These are phyloP conservation scores for Platypus cylindrus DNA, from an alignment of 2,888 invertebrate genomes.

Conservation along the genomic window DNA sequence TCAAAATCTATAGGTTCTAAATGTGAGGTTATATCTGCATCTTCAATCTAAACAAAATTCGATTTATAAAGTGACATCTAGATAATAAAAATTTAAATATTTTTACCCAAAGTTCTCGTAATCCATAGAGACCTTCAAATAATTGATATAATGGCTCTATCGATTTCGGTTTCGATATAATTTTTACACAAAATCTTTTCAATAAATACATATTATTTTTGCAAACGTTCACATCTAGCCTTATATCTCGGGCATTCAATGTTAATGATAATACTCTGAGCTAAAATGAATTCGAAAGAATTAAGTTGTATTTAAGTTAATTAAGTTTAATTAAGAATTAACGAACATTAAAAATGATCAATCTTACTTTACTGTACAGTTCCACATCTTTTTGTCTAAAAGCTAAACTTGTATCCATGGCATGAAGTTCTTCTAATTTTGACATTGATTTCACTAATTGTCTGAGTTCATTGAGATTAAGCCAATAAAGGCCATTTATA, in stretches of 20 bases:
- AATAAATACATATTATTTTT: slow-evolving; percentile 13
- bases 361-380: slow-evolving; percentile 12
- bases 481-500: slow-evolving; percentile 14
- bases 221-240: slow-evolving; percentile 1
- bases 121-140: slow-evolving; percentile 11
- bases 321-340: slow-evolving; percentile 1
- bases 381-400: slow-evolving; percentile 10
- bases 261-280: slow-evolving; percentile 13
- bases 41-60: slow-evolving; percentile 12
- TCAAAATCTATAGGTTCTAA: slow-evolving; percentile 14
- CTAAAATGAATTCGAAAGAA: slow-evolving; percentile 7
- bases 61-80: neutral
- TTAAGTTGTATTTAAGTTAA: no score
- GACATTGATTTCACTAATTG: slow-evolving; percentile 10
- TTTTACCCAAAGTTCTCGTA: slow-evolving; percentile 15
- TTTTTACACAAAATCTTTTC: slow-evolving; percentile 11
- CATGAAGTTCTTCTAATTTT: slow-evolving; percentile 12
- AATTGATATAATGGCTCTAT: slow-evolving; percentile 6
- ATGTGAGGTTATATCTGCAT: slow-evolving; percentile 8
- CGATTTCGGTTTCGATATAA: slow-evolving; percentile 7
- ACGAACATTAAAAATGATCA: neutral
- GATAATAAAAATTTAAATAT: neutral
- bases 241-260: slow-evolving; percentile 5
- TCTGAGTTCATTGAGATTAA: slow-evolving; percentile 9
- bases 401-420: slow-evolving; percentile 13